Evolutionary conservation across 1,140 invertebrate genomes (phyloP), one percentile per base, ranked within the genome.

Genomic region (Magallana ariakensis): DNA sequence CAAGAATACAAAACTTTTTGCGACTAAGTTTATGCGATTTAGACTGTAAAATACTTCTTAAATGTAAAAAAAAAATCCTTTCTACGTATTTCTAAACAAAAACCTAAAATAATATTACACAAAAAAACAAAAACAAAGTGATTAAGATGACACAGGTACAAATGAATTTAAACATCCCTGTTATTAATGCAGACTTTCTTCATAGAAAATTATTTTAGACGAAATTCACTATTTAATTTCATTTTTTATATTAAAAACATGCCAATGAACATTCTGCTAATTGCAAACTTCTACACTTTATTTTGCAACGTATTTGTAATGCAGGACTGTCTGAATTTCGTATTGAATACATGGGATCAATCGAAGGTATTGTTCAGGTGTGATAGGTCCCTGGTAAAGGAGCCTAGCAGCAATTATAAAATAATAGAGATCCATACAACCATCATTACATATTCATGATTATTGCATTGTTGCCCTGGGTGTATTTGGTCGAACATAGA

Each of bases 401-500:
- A 62, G 58, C 16, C 58, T 19, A 16, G 58, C 15, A 62, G 66
- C 66, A 75, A 26, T 75, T 75, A 75, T 10, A 33, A 33, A 5
- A 75, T 75, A 19, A 75, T 75, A 75, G 66, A 75, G 7, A 75
- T 26, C 22, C 22, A 26, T 75, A 75, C 22, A 75, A 33, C 22
- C 66, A 26, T 11, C 19, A 70, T 75, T 75, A 75, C 33, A 75
- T 75, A 75, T 75, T 75, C 66, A 75, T 75, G 66, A 75, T 11
- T 75, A 75, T 75, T 75, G 22, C 22, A 22, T 11, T 75, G 66
- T 75, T 26, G 9, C 66, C 22, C 66, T 75, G 22, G 22, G 66
- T 75, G 22, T 75, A 75, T 75, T 11, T 75, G 66, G 22, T 26
- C 66, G 22, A 26, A 6, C 22, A 9, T 46, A 75, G 66, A 26